These are phyloP conservation scores for Agriotes lineatus DNA, from an alignment of 2,888 invertebrate species.

Conservation along the genomic window DNA sequence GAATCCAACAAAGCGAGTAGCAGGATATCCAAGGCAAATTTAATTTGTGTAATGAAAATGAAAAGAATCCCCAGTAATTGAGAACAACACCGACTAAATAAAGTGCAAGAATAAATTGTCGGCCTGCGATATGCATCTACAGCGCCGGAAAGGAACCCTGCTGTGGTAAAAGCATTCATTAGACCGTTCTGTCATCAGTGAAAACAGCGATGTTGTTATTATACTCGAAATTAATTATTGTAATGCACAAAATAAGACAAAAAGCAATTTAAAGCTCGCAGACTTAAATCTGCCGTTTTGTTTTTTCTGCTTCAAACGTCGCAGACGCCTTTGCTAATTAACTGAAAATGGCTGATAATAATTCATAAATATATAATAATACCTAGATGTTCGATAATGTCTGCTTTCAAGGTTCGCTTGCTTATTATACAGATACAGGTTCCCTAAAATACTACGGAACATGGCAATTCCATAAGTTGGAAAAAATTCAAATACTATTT, in stretches of 20 bases:
- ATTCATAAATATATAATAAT: too few relatives aligned
- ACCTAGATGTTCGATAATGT: too few relatives aligned
- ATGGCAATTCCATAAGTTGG: too few relatives aligned
- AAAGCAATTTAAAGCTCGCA: conserved; percentile 14
- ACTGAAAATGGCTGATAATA: conserved; percentile 3
- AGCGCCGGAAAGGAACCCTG: conserved; percentile 30
- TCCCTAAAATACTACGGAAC: too few relatives aligned
- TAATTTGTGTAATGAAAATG: conserved; percentile 36
- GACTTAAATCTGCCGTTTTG: background rate
- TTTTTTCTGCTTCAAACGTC: background rate
- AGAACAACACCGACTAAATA: conserved; percentile 34
- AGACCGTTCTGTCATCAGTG: conserved; percentile 32
- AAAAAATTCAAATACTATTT: too few relatives aligned
- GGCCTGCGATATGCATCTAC: conserved; percentile 37
- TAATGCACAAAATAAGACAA: conserved; percentile 29
- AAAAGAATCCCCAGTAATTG: conserved; percentile 36
- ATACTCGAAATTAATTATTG: conserved; percentile 39
- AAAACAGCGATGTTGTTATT: conserved; percentile 35
- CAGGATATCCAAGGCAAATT: conserved; percentile 26
- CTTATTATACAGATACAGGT: too few relatives aligned
- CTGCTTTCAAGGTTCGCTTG: too few relatives aligned
- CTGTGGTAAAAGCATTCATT: conserved; percentile 41
- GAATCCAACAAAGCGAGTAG: conserved; percentile 9
- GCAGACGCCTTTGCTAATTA: conserved; percentile 10
- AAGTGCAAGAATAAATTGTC: conserved; percentile 42